Base-by-base conservation (phyloP, 2,888 invertebrate species). In the Strigamia crassipes region DNA sequence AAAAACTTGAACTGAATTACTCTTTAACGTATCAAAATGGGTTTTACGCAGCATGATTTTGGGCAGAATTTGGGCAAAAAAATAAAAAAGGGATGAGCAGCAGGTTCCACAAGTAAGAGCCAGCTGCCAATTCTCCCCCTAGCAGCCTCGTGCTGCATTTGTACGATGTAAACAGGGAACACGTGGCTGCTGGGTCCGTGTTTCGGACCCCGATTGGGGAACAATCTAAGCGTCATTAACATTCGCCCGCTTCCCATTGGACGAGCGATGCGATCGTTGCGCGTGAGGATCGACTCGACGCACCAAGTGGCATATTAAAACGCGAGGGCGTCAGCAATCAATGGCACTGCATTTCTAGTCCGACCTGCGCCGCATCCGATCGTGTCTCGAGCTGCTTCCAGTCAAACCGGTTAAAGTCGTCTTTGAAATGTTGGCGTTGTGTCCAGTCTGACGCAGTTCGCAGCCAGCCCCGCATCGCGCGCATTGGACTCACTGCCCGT, bases 201-300 rank as follows among this genome's bases (percentile, higher is more conserved):
- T 10, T 3, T 3, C 51, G 15, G 5, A 51, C n/a, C n/a, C 51
- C n/a, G 51, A 51, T 51, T 51, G 51, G 51, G 10, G 15, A 51
- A n/a, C 51, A 51, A 51, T 51, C 51, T n/a, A 51, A 51, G n/a
- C 51, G 51, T 51, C 51, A 51, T 51, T 51, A 51, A 51, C 51
- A 51, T 51, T 73, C 73, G n/a, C 31, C 21, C 73, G n/a, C 3
- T 12, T 73, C 73, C 15, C 21, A 73, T 73, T 73, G 73, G 73
- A 4, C 31, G 21, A n/a, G 73, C 73, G 13, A 73, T 21, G 3
- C 51, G 15, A 51, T n/a, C n/a, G 51, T 51, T 51, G 51, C 51
- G 51, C 51, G 51, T 34, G 34, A 6, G 34, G 34, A 34, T 34
- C 34, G 34, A 51, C 51, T 51, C 51, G 51, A 51, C 51, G n/a